These are phyloP conservation scores for Sus cebifrons DNA, from an alignment of 2,797 vertebrate species.

Conservation along the genomic window DNA sequence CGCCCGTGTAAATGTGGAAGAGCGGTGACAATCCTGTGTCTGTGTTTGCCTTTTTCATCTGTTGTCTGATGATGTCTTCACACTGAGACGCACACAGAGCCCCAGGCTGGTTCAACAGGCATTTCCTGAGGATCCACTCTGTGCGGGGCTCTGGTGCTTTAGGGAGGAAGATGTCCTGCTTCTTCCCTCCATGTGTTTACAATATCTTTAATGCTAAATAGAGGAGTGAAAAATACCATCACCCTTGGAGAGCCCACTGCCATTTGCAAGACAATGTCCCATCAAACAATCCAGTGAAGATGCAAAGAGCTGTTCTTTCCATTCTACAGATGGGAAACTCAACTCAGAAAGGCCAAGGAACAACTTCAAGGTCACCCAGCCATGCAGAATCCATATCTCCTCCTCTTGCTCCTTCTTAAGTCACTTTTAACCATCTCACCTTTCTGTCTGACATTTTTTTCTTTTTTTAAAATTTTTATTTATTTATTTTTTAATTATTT, in stretches of 20 bases:
- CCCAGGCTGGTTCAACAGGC: fast-evolving
- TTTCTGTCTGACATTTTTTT: not conserved
- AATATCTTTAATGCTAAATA: too few relatives aligned
- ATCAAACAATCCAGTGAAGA: not conserved
- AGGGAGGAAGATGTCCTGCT: not conserved
- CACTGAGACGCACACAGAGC: not conserved
- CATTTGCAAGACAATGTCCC: not conserved
- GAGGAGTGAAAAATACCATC: not conserved
- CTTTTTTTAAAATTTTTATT: too few relatives aligned
- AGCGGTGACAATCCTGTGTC: not conserved
- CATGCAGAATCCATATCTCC: not conserved
- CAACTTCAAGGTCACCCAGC: not conserved
- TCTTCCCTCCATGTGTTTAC: not conserved
- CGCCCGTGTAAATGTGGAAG: fast-evolving
- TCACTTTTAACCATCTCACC: not conserved
- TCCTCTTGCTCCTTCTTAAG: not conserved
- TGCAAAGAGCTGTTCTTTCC: not conserved
- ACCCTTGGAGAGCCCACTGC: too few relatives aligned
- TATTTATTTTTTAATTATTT: too few relatives aligned
- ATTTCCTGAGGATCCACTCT: not conserved
- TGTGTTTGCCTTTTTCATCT: fast-evolving
- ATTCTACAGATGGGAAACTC: not conserved
- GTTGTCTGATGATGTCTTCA: fast-evolving
- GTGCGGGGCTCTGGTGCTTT: not conserved
- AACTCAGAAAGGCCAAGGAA: not conserved